Evolutionary conservation across 1,140 invertebrate genomes (phyloP).

Genomic region (Orussus abietinus): DNA sequence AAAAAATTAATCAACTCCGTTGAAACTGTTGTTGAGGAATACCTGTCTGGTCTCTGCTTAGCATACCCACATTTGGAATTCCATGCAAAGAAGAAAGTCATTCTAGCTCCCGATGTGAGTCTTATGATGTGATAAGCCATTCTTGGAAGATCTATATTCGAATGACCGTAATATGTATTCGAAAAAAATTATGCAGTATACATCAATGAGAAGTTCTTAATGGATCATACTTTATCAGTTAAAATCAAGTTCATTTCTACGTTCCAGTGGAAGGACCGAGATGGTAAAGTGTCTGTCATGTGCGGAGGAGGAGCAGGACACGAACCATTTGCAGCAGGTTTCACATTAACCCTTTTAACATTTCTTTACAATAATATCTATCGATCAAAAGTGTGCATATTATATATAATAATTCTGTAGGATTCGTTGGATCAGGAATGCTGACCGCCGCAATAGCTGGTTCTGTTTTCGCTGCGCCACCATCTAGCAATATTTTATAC

Average conservation of each 20-base stretch:
- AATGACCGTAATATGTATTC: not conserved
- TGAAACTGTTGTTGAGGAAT: conserved; percentile 65
- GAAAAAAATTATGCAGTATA: conserved; percentile 5
- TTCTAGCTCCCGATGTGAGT: conserved; percentile 55
- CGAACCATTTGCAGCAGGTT: conserved; percentile 76
- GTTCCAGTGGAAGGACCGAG: conserved; percentile 50
- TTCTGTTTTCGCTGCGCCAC: conserved; percentile 76
- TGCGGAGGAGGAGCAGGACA: conserved; percentile 83
- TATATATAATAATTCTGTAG: conserved; percentile 45
- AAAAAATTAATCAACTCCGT: conserved; percentile 68
- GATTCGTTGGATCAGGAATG: conserved; percentile 76
- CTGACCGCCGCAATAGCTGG: conserved; percentile 72
- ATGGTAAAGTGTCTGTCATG: conserved; percentile 65
- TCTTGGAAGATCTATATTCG: conserved; percentile 4
- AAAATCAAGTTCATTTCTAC: too few species aligned
- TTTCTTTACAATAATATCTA: conserved; percentile 7
- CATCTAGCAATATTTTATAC: conserved; percentile 64
- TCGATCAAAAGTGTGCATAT: conserved; percentile 7
- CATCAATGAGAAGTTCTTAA: conserved; percentile 2
- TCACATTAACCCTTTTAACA: conserved; percentile 14
- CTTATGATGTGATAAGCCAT: conserved; percentile 8
- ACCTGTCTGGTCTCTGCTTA: conserved; percentile 62
- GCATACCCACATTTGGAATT: conserved; percentile 61
- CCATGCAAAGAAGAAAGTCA: conserved; percentile 59
- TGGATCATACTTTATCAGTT: conserved; percentile 7